These are phyloP conservation scores for Isaurus tuberculatus DNA, from an alignment of 92 coral and sea anemone species.

Conservation along the genomic window DNA sequence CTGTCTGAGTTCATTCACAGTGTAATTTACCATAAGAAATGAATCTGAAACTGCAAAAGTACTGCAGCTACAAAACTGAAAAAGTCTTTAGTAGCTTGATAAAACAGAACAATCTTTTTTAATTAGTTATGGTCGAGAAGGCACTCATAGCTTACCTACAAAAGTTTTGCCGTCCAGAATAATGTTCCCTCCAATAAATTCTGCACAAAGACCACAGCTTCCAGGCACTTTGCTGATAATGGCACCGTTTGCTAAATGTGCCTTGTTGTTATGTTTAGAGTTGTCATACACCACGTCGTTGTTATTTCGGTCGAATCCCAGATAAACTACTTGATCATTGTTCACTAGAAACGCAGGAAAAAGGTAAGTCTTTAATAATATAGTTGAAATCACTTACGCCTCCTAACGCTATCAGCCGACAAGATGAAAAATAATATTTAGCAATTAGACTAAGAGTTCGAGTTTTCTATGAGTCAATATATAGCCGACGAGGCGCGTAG, in stretches of 20 bases:
- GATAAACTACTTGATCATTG: constrained; percentile 80
- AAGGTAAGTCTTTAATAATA: not conserved
- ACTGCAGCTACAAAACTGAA: not conserved
- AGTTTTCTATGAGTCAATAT: no score
- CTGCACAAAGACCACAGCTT: constrained; percentile 90
- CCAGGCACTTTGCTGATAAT: constrained; percentile 74
- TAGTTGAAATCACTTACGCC: no score
- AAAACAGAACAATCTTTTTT: no score
- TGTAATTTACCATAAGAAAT: no score
- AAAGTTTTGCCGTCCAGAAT: constrained; percentile 75
- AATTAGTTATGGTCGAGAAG: not conserved
- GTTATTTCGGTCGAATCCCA: constrained; percentile 90
- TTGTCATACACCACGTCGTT: constrained; percentile 83
- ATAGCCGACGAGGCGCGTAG: no score
- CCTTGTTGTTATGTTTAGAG: constrained; percentile 92
- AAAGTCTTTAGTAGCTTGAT: no score
- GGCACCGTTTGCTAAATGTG: constrained; percentile 74
- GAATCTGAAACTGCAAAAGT: no score
- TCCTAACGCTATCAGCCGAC: no score
- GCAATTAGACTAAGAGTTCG: no score
- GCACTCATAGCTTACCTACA: constrained; percentile 60
- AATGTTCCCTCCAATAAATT: constrained; percentile 81
- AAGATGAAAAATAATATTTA: no score
- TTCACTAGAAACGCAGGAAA: constrained; percentile 69
- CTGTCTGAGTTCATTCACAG: no score